phyloP scores from a whole-genome alignment of 2,113 vertebrate genomes.

The Podarcis raffonei region DNA sequence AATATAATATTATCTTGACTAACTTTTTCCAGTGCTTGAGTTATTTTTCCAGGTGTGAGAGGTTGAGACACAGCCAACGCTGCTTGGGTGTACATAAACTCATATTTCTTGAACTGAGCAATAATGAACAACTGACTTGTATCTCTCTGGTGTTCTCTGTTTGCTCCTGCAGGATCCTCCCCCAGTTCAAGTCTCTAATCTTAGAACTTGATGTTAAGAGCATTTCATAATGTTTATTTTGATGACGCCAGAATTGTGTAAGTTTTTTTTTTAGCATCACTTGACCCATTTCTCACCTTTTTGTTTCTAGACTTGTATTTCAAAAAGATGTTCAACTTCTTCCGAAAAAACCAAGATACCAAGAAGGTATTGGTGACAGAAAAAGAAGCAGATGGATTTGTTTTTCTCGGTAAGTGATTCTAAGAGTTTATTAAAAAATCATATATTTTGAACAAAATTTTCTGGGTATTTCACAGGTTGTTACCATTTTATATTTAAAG shows the following conservation, averaged over 20 bases:
- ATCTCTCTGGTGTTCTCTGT: neutral
- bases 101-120: neutral
- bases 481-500: neutral
- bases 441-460: conserved; percentile 19
- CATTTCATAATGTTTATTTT: neutral
- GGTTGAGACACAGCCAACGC: neutral
- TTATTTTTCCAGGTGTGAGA: neutral
- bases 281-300: neutral
- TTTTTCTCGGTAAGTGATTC: conserved; percentile 87
- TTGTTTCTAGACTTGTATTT: neutral
- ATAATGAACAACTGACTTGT: neutral
- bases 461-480: neutral
- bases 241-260: neutral
- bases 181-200: neutral
- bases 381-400: conserved; percentile 90
- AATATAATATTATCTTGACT: neutral
- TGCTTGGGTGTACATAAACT: neutral
- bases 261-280: neutral
- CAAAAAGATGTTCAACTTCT: conserved; percentile 86
- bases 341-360: conserved; percentile 84
- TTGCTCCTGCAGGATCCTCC: neutral
- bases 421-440: neutral
- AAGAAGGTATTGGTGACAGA: conserved; percentile 82
- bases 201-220: neutral
- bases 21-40: neutral